Evolutionary conservation across 2,797 vertebrate species (phyloP).

Genomic region (Salarias fasciatus): DNA sequence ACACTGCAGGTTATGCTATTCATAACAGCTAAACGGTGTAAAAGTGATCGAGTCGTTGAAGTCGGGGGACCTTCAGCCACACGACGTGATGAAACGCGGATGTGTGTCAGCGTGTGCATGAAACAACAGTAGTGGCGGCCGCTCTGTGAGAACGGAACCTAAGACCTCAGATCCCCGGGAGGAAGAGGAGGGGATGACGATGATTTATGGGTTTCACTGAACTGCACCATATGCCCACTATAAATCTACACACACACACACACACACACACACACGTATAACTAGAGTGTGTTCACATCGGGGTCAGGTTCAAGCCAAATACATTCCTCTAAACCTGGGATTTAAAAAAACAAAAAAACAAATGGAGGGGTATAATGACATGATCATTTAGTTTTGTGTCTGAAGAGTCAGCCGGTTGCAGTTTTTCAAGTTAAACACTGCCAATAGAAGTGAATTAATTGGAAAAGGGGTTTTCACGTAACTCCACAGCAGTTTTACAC

Average conservation of each 20-base stretch:
- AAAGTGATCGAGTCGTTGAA: slow-evolving; percentile 42
- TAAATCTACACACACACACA: slow-evolving; percentile 44
- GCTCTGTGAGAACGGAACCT: slow-evolving; percentile 54
- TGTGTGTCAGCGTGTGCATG: slow-evolving; percentile 9
- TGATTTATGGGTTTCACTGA: slow-evolving; percentile 81
- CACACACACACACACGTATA: slow-evolving; percentile 25
- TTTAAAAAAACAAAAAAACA: slow-evolving; percentile 25
- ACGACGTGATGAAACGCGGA: slow-evolving; percentile 22
- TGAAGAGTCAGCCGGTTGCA: no score
- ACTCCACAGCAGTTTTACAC: no score
- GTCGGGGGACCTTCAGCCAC: slow-evolving; percentile 29
- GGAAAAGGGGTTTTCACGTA: no score
- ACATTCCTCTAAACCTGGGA: slow-evolving; percentile 37
- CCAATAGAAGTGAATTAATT: no score
- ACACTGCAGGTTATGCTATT: slow-evolving; percentile 25
- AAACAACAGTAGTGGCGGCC: slow-evolving; percentile 43
- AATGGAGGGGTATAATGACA: no score
- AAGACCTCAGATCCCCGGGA: slow-evolving; percentile 69
- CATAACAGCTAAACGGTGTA: slow-evolving; percentile 9
- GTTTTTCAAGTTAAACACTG: no score
- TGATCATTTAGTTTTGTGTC: no score
- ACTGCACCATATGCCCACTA: slow-evolving; percentile 68
- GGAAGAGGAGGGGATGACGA: slow-evolving; percentile 65
- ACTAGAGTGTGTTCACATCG: slow-evolving; percentile 43
- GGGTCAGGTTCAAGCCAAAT: slow-evolving; percentile 63